phyloP scores from a whole-genome alignment of 92 coral and sea anemone species.

The Palythoa grandiflora region DNA sequence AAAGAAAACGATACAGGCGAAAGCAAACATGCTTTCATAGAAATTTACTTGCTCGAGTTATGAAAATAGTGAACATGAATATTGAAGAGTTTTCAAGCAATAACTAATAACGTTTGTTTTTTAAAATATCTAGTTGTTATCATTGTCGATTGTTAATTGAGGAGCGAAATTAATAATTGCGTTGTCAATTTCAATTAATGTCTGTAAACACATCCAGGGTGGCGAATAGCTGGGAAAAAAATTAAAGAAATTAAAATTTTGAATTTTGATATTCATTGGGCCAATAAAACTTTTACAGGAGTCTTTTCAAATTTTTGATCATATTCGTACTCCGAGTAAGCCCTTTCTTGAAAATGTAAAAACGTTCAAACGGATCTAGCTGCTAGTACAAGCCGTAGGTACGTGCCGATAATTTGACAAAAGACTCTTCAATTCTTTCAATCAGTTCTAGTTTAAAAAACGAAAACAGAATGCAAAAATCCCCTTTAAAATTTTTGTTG shows the following conservation, averaged over 20 bases:
- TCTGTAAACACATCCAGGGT: not conserved
- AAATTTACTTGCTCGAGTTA: too few species aligned
- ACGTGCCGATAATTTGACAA: too few species aligned
- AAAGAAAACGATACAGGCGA: too few species aligned
- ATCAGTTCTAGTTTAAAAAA: too few species aligned
- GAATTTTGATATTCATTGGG: not conserved
- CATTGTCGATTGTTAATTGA: not conserved
- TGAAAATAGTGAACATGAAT: too few species aligned
- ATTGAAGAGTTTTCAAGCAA: not conserved
- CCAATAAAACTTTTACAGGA: not conserved
- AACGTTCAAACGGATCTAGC: too few species aligned
- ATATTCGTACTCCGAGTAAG: not conserved
- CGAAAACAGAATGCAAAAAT: too few species aligned
- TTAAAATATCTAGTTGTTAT: not conserved
- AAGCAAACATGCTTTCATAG: too few species aligned
- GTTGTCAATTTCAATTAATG: not conserved
- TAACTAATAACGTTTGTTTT: not conserved
- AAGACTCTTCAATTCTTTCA: too few species aligned
- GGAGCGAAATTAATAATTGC: not conserved
- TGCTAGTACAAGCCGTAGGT: too few species aligned
- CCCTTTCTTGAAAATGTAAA: too few species aligned
- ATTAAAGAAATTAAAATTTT: not conserved
- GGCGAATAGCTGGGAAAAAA: not conserved
- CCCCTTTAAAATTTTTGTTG: too few species aligned
- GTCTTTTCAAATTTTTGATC: not conserved